These are phyloP conservation scores for Silurus aristotelis DNA, from an alignment of 2,797 vertebrate species.

Conservation along the genomic window DNA sequence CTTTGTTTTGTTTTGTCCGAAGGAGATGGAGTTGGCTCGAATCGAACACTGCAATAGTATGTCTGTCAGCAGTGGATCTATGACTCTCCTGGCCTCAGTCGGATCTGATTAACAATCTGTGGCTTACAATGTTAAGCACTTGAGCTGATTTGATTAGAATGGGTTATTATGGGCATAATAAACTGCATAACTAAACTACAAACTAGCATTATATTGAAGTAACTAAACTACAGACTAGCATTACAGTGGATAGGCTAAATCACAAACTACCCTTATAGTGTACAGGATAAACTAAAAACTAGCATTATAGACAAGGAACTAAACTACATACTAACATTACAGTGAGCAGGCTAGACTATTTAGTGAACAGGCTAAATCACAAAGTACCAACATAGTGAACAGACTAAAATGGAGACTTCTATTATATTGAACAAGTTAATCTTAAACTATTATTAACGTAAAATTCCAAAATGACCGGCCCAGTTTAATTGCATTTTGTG, in stretches of 20 bases:
- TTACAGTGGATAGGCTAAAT: neutral
- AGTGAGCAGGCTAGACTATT: neutral
- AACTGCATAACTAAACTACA: neutral
- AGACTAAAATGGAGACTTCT: neutral
- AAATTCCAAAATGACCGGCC: too few species aligned
- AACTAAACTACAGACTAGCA: neutral
- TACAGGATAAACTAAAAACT: neutral
- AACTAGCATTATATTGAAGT: neutral
- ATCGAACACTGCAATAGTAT: slow-evolving; percentile 13
- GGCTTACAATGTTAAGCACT: neutral
- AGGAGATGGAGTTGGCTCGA: slow-evolving; percentile 16
- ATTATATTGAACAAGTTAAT: neutral
- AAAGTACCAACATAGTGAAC: neutral
- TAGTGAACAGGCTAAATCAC: neutral
- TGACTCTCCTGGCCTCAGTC: slow-evolving; percentile 27
- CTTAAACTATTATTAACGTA: neutral
- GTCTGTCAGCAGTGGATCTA: slow-evolving; percentile 16
- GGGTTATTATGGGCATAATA: neutral
- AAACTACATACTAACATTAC: neutral
- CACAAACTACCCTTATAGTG: neutral
- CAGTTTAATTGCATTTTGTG: too few species aligned
- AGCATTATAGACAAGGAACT: neutral
- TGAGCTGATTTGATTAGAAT: neutral
- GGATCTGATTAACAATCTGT: neutral
- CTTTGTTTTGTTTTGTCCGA: neutral